Evolutionary conservation across 2,888 invertebrate species (phyloP).

Genomic region (Beris morrisii): DNA sequence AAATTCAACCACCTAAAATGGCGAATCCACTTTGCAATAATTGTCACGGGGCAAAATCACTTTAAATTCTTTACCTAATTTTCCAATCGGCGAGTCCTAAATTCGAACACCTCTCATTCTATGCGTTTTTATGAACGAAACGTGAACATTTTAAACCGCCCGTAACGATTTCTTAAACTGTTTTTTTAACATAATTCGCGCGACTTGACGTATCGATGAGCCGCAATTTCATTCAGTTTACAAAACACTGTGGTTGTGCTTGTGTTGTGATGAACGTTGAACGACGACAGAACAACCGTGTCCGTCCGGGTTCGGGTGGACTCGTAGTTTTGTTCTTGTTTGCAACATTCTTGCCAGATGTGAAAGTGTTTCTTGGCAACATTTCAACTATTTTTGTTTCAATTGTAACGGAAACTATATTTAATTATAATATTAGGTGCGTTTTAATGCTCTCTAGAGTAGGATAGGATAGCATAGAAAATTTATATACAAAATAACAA

Average conservation of each 20-base stretch:
- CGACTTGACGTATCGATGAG: constrained; percentile 22
- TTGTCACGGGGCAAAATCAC: constrained; percentile 22
- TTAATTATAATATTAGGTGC: too few species aligned
- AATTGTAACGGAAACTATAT: too few species aligned
- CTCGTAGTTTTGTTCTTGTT: too few species aligned
- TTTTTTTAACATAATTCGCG: constrained; percentile 12
- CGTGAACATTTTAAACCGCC: background rate
- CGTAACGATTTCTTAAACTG: background rate
- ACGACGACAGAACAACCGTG: background rate
- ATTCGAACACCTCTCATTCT: constrained; percentile 4
- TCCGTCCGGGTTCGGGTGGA: too few species aligned
- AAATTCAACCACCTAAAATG: constrained; percentile 26
- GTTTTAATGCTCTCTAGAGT: too few species aligned
- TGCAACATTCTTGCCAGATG: too few species aligned
- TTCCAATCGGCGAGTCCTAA: background rate
- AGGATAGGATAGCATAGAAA: too few species aligned
- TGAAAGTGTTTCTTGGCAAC: too few species aligned
- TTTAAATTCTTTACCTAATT: constrained; percentile 7
- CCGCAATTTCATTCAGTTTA: constrained; percentile 1
- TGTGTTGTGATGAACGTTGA: background rate
- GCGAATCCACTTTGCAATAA: constrained; percentile 27
- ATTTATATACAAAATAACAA: too few species aligned
- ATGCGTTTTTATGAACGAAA: background rate
- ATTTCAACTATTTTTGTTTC: too few species aligned
- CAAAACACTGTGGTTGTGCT: background rate